phyloP scores from a whole-genome alignment of 2,113 vertebrate genomes.

The Syngnathus scovelli region DNA sequence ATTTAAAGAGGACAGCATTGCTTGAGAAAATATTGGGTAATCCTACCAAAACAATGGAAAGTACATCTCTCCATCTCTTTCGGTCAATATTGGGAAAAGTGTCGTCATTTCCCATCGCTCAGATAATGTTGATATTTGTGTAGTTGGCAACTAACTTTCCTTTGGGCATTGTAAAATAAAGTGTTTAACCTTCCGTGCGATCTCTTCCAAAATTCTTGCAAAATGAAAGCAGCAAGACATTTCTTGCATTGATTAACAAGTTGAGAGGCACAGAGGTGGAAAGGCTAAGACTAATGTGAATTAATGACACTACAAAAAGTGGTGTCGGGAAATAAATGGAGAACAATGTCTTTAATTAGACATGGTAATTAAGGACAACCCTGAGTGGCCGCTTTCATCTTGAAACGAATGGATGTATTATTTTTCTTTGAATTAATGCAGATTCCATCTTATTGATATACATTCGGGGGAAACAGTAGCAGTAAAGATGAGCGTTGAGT shows the following conservation, averaged over 20 bases:
- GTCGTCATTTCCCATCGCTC: too few species aligned
- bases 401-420: constrained; percentile 10
- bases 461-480: not conserved
- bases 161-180: not conserved
- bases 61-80: constrained; percentile 4
- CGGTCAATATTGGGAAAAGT: not conserved
- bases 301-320: constrained; percentile 18
- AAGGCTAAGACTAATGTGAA: constrained; percentile 16
- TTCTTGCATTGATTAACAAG: constrained; percentile 20
- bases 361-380: constrained; percentile 15
- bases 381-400: constrained; percentile 17
- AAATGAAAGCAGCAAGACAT: not conserved
- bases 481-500: not conserved
- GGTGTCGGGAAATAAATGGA: constrained; percentile 22
- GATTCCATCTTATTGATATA: not conserved
- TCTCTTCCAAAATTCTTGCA: not conserved
- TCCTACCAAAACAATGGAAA: constrained; percentile 7
- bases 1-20: constrained; percentile 27
- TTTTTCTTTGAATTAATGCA: not conserved
- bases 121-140: not conserved
- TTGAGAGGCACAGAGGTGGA: not conserved
- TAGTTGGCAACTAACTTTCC: not conserved
- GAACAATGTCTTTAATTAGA: constrained; percentile 29
- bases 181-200: constrained; percentile 3
- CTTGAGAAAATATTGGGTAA: constrained; percentile 14